Evolutionary conservation across 1,140 invertebrate species (phyloP).

Genomic region (Conopomorpha cramerella): DNA sequence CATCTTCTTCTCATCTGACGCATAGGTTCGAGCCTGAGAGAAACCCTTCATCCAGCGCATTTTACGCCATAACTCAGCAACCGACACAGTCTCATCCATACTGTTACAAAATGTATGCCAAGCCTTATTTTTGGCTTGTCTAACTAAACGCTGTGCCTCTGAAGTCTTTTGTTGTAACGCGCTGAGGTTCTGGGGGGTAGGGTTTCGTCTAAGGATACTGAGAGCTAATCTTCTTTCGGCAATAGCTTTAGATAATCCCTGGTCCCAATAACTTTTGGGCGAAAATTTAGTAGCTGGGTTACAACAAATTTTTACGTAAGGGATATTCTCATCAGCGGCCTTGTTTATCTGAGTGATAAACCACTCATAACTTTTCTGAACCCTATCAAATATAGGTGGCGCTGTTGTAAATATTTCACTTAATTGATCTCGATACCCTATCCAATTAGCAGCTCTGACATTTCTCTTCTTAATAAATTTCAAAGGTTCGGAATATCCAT

Average conservation of each 20-base stretch:
- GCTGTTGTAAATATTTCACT: background rate
- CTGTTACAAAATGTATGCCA: background rate
- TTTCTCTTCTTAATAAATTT: slow-evolving; percentile 8
- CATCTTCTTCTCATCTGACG: background rate
- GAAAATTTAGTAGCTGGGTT: slow-evolving; percentile 7
- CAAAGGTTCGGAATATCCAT: background rate
- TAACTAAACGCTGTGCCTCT: slow-evolving; percentile 1
- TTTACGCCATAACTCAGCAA: background rate
- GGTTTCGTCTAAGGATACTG: background rate
- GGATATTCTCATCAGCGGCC: slow-evolving; percentile 12
- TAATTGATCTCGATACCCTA: slow-evolving; percentile 4
- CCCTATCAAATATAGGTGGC: background rate
- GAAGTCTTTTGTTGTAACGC: background rate
- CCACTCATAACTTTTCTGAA: slow-evolving; percentile 9
- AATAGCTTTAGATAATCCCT: slow-evolving; percentile 1
- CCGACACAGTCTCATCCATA: background rate
- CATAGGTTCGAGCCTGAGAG: background rate
- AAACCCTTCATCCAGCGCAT: slow-evolving; percentile 1
- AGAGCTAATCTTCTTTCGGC: slow-evolving; percentile 6
- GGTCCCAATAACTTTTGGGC: slow-evolving; percentile 9
- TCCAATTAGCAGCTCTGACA: slow-evolving; percentile 11
- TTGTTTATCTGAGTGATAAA: slow-evolving; percentile 11
- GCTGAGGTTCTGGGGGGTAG: background rate
- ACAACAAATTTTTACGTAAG: slow-evolving; percentile 8
- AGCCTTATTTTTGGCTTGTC: background rate